A percentile compares a stretch with the other conserved stretches of the same genome.
These are phyloP conservation scores for Teinopalpus imperialis DNA, from an alignment of 2,888 invertebrate species.

Conservation along the genomic window DNA sequence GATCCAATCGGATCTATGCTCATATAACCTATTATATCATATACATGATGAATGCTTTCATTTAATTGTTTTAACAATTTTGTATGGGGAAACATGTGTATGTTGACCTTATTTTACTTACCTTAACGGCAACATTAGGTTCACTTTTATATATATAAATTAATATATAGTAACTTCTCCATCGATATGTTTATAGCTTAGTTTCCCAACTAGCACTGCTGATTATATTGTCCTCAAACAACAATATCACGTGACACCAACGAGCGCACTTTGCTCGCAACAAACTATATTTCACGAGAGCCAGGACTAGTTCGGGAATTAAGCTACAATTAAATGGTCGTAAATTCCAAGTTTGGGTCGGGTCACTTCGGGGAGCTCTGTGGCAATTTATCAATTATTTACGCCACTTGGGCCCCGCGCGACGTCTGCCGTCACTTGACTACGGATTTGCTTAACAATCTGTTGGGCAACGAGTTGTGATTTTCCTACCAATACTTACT, in stretches of 20 bases:
- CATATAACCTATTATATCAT: too few species aligned
- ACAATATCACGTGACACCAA: constrained; percentile 34
- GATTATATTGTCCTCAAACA: constrained; percentile 22
- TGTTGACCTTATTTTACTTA: too few species aligned
- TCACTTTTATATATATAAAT: neutral
- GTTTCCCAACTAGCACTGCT: constrained; percentile 12
- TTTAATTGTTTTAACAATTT: too few species aligned
- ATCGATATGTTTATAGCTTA: constrained; percentile 3
- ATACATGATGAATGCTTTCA: too few species aligned
- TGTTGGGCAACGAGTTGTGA: constrained; percentile 30
- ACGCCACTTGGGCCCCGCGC: constrained; percentile 68
- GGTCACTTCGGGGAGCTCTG: constrained; percentile 72
- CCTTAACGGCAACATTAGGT: too few species aligned
- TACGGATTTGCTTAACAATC: constrained; percentile 49
- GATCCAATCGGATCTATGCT: too few species aligned
- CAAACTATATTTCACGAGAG: constrained; percentile 66
- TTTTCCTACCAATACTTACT: too few species aligned
- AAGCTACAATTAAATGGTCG: constrained; percentile 80
- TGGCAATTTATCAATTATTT: constrained; percentile 83
- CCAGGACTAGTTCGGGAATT: constrained; percentile 73
- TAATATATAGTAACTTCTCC: neutral
- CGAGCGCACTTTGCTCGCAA: constrained; percentile 34
- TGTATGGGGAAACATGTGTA: too few species aligned
- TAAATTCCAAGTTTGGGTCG: constrained; percentile 73
- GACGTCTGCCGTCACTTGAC: constrained; percentile 45